A percentile compares a stretch with the other conserved stretches of the same genome.
Conservation (phyloP, 2,888 invertebrate genomes). For the Scelioninae gen. 1 region DNA sequence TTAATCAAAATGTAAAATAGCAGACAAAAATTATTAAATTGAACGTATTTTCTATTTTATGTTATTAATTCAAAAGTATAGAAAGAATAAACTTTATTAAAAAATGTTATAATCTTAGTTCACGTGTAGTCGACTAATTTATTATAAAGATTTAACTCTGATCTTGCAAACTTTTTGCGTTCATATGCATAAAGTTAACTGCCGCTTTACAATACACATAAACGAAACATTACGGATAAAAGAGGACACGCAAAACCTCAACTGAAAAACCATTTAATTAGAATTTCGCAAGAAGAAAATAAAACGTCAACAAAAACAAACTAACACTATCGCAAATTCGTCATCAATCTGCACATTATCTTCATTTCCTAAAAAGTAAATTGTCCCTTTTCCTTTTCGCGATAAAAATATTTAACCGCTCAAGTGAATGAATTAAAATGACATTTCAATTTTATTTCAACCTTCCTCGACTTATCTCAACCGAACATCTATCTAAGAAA, state of each 20-base stretch:
- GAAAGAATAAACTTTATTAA: slow-evolving; percentile 6
- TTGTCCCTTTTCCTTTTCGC: too few species aligned
- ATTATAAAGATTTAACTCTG: slow-evolving; percentile 2
- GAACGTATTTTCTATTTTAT: too few species aligned
- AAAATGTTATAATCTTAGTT: slow-evolving; percentile 5
- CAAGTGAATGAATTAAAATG: background rate
- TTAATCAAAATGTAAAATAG: too few species aligned
- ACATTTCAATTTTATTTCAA: background rate
- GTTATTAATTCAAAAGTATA: too few species aligned
- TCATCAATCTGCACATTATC: too few species aligned
- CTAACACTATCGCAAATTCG: too few species aligned
- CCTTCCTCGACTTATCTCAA: background rate
- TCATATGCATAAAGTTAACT: slow-evolving; percentile 10
- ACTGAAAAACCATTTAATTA: too few species aligned
- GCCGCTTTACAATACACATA: background rate
- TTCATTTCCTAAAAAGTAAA: too few species aligned
- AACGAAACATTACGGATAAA: background rate
- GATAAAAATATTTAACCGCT: background rate
- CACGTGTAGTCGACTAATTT: slow-evolving; percentile 6
- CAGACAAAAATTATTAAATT: too few species aligned
- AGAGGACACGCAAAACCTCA: too few species aligned
- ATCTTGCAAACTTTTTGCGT: slow-evolving; percentile 2
- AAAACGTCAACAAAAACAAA: too few species aligned
- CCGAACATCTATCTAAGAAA: background rate
- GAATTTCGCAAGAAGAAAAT: too few species aligned